These are phyloP conservation scores for Drosophila nr. fundita DNA, from an alignment of 2,888 invertebrate species.

Conservation along the genomic window DNA sequence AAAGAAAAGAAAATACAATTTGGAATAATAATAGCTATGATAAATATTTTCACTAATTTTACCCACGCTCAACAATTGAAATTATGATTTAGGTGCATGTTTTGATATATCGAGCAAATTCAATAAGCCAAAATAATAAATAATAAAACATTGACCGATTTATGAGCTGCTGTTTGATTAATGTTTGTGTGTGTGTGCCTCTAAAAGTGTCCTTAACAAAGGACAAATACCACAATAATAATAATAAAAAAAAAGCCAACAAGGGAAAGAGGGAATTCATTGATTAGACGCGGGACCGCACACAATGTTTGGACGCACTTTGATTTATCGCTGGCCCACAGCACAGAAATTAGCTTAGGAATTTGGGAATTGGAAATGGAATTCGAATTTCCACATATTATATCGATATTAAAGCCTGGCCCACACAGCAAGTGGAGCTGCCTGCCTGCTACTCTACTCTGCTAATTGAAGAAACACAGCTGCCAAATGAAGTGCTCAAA, in stretches of 20 bases:
- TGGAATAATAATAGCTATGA: conserved; percentile 27
- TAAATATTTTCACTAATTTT: conserved; percentile 36
- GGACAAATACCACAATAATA: conserved; percentile 33
- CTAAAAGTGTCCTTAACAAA: conserved; percentile 36
- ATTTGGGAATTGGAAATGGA: conserved; percentile 34
- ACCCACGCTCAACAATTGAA: conserved; percentile 54
- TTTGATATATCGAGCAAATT: conserved; percentile 56
- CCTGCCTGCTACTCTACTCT: conserved; percentile 25
- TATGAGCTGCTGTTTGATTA: conserved; percentile 49
- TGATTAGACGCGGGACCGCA: conserved; percentile 66
- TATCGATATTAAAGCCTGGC: conserved; percentile 21
- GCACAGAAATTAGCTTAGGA: conserved; percentile 61
- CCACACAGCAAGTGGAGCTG: conserved; percentile 52
- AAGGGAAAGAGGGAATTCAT: conserved; percentile 43
- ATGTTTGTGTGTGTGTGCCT: conserved; percentile 15
- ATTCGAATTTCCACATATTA: conserved; percentile 11
- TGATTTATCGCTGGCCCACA: conserved; percentile 60
- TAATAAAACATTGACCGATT: conserved; percentile 50
- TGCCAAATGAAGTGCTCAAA: conserved; percentile 76
- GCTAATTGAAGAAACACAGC: conserved; percentile 30
- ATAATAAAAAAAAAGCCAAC: background rate
- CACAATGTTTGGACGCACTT: conserved; percentile 54
- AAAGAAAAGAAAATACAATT: conserved; percentile 1
- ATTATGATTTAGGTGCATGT: conserved; percentile 71
- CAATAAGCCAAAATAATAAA: conserved; percentile 52